These are phyloP conservation scores for Orius laevigatus DNA, from an alignment of 1,140 invertebrate species.

Conservation along the genomic window DNA sequence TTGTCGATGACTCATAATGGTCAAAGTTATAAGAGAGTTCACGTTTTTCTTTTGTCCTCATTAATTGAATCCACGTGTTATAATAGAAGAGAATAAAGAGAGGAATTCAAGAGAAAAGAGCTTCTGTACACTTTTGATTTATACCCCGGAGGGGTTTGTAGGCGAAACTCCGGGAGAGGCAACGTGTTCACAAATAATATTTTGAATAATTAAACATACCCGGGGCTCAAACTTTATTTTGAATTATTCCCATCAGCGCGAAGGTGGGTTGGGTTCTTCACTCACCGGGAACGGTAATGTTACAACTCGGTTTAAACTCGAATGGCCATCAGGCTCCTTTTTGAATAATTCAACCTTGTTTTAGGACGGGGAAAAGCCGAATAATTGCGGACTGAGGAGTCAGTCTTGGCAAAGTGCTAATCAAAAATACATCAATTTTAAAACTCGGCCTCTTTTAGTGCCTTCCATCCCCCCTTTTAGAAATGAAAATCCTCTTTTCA, in stretches of 20 bases:
- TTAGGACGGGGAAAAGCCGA: conserved; percentile 3
- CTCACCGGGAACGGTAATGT: background rate
- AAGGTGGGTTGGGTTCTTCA: background rate
- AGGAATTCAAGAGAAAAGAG: no score
- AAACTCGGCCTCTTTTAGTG: conserved; percentile 7
- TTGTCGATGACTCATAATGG: no score
- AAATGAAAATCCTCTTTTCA: conserved; percentile 4
- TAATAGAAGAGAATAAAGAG: no score
- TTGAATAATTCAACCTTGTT: conserved; percentile 7
- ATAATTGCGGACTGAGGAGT: background rate
- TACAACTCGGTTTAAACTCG: conserved; percentile 5
- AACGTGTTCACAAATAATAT: background rate
- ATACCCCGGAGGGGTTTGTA: no score
- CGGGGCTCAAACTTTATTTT: background rate
- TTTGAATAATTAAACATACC: conserved; percentile 2
- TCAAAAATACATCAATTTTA: conserved; percentile 2
- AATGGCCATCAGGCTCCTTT: conserved; percentile 5
- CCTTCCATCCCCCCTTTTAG: background rate
- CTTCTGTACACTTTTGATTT: no score
- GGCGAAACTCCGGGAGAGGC: no score
- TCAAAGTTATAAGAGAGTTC: no score
- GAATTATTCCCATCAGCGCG: background rate
- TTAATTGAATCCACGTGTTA: no score
- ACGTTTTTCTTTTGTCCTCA: no score
- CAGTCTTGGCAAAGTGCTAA: background rate